Conservation (phyloP, 2,797 vertebrate genomes). For the Falco naumanni region DNA sequence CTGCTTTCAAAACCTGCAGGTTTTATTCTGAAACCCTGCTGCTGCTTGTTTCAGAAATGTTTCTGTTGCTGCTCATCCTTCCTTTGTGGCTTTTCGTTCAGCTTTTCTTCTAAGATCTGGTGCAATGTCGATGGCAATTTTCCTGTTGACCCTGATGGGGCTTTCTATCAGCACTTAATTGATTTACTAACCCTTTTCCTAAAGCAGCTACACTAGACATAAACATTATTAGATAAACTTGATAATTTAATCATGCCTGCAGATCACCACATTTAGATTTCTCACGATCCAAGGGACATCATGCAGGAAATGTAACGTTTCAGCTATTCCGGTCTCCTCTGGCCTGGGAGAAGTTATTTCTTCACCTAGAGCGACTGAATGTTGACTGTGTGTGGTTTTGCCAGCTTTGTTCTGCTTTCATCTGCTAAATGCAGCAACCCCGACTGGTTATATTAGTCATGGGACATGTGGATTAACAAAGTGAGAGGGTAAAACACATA, state of each 20-base stretch:
- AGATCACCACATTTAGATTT: neutral
- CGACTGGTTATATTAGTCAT: neutral
- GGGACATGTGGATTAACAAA: neutral
- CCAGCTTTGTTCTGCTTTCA: neutral
- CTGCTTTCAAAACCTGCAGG: neutral
- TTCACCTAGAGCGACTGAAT: neutral
- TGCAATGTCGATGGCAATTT: neutral
- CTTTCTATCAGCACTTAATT: neutral
- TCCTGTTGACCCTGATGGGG: neutral
- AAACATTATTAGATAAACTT: neutral
- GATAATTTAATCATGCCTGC: neutral
- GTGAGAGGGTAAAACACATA: neutral
- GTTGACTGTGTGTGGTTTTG: neutral
- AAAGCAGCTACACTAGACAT: neutral
- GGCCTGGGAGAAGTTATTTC: neutral
- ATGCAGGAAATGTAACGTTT: neutral
- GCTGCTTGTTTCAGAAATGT: neutral
- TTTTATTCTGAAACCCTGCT: neutral
- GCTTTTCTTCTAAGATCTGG: neutral
- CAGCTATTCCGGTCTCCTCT: neutral
- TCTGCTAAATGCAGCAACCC: neutral
- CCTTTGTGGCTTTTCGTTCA: neutral
- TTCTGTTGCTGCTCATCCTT: neutral
- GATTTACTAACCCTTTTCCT: neutral
- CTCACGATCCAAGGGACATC: neutral